Evolutionary conservation across 2,888 invertebrate genomes (phyloP), one percentile per base, ranked within the genome.

Genomic region (Stenodera caucasica): DNA sequence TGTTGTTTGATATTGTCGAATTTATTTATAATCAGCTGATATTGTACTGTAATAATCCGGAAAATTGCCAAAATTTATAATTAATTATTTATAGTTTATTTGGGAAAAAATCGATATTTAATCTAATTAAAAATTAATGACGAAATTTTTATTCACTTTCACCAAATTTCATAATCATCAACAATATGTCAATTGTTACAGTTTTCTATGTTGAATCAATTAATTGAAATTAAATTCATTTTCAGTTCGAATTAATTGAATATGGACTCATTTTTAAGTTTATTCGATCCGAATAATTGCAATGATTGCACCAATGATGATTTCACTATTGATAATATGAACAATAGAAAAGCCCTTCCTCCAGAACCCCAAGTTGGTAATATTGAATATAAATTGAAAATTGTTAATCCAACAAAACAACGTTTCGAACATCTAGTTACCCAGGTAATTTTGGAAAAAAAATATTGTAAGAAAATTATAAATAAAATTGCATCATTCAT

Each of bases 381-480:
- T 79, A 89, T 98, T 30, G 98, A 98, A 81, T 98, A 98, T 80
- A 98, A 98, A 82, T 81, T 98, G 60, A 96, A 98, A 75, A 84
- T 99, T 58, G 91, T 98, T 7, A 92, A 92, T 79, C 94, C 97
- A 0, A 92, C 96, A 21, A 90, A 91, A 77, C 90, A 91, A 71
- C 85, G 98, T 62, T 91, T 96, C 75, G 96, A 99, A 80, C 98
- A 98, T 81, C 83, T 99, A 30, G 96, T 98, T 18, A 99, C 98
- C 0, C 99, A 99, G 87, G 90, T 88, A 76, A 71, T 60, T 66
- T 33, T 15, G 9, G 2, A 18, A 7, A 7, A 9, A 40, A 3
- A 8, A 18, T 9, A 40, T 40, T 40, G 18, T 26, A 5, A 26
- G 26, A 5, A 7, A 3, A 26, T 26, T 26, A 9, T 40, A 18